Evolutionary conservation across 2,888 invertebrate genomes (phyloP), one percentile per base, ranked within the genome.

Genomic region (Dryocosmus kuriphilus): DNA sequence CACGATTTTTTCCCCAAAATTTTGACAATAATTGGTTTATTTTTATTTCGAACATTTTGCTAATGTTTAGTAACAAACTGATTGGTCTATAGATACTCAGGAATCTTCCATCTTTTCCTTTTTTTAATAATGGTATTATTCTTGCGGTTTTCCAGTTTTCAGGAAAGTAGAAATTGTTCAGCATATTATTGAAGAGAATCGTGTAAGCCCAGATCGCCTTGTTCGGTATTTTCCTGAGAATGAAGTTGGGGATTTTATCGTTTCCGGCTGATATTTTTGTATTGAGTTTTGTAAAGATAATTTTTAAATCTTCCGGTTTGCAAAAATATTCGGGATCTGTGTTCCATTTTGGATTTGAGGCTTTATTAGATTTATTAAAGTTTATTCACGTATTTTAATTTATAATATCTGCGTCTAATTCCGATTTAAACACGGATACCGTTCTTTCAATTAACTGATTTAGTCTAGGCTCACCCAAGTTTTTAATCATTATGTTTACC

Each of bases 141-240:
- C 85, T 88, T 0, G 85, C 85, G 11, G 22, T 79, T 80, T 84
- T 85, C 84, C 84, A 85, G 3, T 11, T 63, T 0, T 27, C 30
- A 0, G 89, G 88, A 80, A 88, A 89, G 27, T 85, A 81, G 8
- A 74, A 81, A 27, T 83, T 85, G 16, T 89, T 88, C 19, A 82
- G 63, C 0, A 71, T 62, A n/a, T 82, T 81, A 51, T 81, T 84
- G n/a, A 83, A 83, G 2, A 83, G 14, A 5, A 81, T 79, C 1
- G 57, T 55, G 22, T 77, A 78, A 14, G 46, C 41, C 0, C 19
- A 14, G 8, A 77, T 77, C 14, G 63, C 24, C 22, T 16, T 71
- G 14, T n/a, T n/a, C 0, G 81, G 75, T 1, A 79, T 19, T 32
- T 79, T 75, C 61, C 80, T 81, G 0, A 81, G 22, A 0, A 74